Conservation (phyloP, 92 coral and sea anemone genomes). For the Siderastrea siderea region DNA sequence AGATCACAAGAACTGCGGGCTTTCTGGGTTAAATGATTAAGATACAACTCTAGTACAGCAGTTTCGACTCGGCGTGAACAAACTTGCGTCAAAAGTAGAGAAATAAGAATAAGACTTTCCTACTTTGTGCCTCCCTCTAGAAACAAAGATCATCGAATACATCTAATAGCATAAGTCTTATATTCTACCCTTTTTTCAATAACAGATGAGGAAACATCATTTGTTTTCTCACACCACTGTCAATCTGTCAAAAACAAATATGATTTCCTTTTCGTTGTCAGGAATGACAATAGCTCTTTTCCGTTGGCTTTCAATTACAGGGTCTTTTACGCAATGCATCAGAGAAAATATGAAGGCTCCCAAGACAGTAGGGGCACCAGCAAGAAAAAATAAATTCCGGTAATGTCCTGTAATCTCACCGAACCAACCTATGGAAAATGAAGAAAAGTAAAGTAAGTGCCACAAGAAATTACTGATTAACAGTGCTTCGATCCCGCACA, state of each 20-base stretch:
- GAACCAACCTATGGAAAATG: conserved; percentile 85
- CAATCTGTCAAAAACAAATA: conserved; percentile 74
- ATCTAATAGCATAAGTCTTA: too few species aligned
- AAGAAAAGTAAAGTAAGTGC: neutral
- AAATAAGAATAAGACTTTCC: too few species aligned
- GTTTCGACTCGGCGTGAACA: too few species aligned
- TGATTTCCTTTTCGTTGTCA: conserved; percentile 37
- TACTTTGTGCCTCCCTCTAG: too few species aligned
- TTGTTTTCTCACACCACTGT: conserved; percentile 73
- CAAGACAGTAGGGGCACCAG: conserved; percentile 92
- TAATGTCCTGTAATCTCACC: conserved; percentile 84
- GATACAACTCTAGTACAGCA: too few species aligned
- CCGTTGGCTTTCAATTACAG: conserved; percentile 32
- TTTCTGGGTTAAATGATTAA: too few species aligned
- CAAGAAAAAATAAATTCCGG: conserved; percentile 81
- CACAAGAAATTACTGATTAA: too few species aligned
- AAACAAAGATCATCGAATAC: too few species aligned
- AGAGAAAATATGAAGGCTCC: conserved; percentile 84
- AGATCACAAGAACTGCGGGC: too few species aligned
- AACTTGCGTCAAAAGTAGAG: too few species aligned
- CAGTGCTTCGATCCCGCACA: too few species aligned
- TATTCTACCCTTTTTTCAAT: neutral
- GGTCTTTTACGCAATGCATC: conserved; percentile 77
- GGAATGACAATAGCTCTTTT: conserved; percentile 48
- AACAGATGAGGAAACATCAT: neutral